Base-by-base conservation (phyloP, 2,113 vertebrate genomes). In the Seriola quinqueradiata region DNA sequence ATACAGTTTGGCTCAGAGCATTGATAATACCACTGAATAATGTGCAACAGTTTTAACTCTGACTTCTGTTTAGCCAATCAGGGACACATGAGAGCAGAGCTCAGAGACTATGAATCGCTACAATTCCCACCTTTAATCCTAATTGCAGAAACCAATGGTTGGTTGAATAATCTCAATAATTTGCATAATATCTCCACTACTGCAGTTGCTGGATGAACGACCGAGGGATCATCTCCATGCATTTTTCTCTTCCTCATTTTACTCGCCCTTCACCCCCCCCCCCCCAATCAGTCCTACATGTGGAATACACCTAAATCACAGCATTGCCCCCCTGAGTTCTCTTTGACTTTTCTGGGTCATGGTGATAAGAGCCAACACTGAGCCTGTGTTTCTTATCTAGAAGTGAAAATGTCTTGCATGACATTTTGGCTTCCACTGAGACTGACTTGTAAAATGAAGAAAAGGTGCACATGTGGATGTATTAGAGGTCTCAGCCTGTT, bases 331-430 rank as follows among this genome's bases (percentile, higher is more conserved):
- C 75, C 68, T 74, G 84, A 90, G 78, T 42, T 79, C 74, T 88
- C 64, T 68, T 40, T 75, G 84, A 87, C 86, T 90, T 93, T 90
- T 92, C 85, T 93, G 71, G 90, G 73, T 92, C 83, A 90, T 34
- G 42, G 75, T 76, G 86, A 90, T 86, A 91, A 89, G 85, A 81
- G 73, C 58, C 42, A 71, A 75, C 64, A 54, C 66, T 48, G 65
- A 87, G 77, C 68, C 75, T 13, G 36, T 52, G 70, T 76, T 67
- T 76, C 84, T 85, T 90, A 91, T 91, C 83, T 69, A n/a, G 21
- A 67, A 50, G 67, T 76, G 46, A 85, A 79, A 77, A 85, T 17
- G 14, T 74, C 73, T 77, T 21, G 52, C 28, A 8, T 81, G 85
- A 86, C 83, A 90, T 89, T 89, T 79, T 79, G 46, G 40, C 83